Conservation (phyloP, 2,113 vertebrate species). For the Chauna torquata region DNA sequence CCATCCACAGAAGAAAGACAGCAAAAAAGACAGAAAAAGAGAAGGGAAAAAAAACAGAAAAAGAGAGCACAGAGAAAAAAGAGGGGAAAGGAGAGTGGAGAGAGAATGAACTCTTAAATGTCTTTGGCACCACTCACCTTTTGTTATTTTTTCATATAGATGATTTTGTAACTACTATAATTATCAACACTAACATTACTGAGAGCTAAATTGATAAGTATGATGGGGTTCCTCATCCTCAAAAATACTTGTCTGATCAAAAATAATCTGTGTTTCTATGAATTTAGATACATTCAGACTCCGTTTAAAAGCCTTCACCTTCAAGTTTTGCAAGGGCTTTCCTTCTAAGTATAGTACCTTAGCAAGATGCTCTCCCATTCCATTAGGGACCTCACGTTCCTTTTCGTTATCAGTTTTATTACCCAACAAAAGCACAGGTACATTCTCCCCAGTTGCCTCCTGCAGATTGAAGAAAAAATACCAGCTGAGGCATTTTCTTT, state of each 20-base stretch:
- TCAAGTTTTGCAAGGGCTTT: background rate
- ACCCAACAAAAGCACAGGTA: constrained; percentile 87
- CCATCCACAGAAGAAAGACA: background rate
- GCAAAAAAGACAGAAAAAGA: background rate
- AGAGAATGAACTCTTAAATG: background rate
- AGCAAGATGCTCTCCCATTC: constrained; percentile 84
- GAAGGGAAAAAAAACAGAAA: background rate
- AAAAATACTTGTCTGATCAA: background rate
- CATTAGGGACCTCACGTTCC: constrained; percentile 83
- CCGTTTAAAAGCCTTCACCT: background rate
- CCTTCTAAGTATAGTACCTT: constrained; percentile 71
- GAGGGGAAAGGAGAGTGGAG: background rate
- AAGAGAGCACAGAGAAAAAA: background rate
- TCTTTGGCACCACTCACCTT: background rate
- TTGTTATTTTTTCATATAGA: background rate
- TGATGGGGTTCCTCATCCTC: background rate
- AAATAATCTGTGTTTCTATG: background rate
- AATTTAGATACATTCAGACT: background rate
- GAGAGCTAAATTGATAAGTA: background rate
- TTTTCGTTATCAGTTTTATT: constrained; percentile 90
- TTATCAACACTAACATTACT: background rate
- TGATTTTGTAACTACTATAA: background rate
- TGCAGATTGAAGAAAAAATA: constrained; percentile 61
- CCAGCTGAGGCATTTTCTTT: background rate
- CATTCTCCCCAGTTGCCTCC: constrained; percentile 83